phyloP scores from a whole-genome alignment of 1,140 invertebrate species.

The Parasteatoda tepidariorum region DNA sequence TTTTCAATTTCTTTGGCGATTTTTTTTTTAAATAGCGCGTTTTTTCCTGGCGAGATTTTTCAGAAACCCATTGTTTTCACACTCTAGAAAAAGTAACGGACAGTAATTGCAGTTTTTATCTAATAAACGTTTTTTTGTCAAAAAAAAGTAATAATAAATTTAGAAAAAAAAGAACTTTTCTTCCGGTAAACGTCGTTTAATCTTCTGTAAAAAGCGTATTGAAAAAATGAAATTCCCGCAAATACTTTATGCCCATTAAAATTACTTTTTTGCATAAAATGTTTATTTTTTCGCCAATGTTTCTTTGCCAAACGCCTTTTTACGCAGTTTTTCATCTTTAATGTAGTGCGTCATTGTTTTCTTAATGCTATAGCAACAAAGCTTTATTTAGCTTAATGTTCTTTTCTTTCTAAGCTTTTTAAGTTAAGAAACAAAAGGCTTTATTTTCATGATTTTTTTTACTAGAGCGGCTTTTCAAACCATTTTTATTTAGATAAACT shows the following conservation, averaged over 20 bases:
- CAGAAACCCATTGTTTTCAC: too few species aligned
- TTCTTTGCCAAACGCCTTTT: background rate
- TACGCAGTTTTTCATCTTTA: background rate
- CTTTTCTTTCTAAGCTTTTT: background rate
- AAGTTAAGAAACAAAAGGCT: too few species aligned
- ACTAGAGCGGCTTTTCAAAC: too few species aligned
- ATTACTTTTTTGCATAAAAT: background rate
- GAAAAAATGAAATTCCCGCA: background rate
- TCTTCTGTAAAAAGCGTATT: background rate
- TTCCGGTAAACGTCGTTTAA: background rate
- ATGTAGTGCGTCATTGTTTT: background rate
- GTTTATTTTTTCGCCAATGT: background rate
- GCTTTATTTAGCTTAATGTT: slow-evolving; percentile 8
- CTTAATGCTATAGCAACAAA: background rate
- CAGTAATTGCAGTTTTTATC: too few species aligned
- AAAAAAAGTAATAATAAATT: too few species aligned
- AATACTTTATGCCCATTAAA: background rate
- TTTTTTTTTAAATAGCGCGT: too few species aligned
- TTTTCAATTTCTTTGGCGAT: too few species aligned
- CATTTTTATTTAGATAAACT: background rate
- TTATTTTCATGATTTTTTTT: too few species aligned
- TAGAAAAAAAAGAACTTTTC: background rate
- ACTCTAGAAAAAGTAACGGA: too few species aligned
- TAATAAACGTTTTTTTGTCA: too few species aligned
- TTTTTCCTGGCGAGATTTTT: too few species aligned